A percentile compares a stretch with the other conserved stretches of the same genome.
Evolutionary conservation across 2,113 vertebrate genomes (phyloP).

Genomic region (pig (Sus scrofa)): T2T-Sscrofa CM000828.6:65120501-65121000

Average conservation of each 20-base stretch:
- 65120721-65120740: background rate
- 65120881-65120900: background rate
- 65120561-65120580: background rate
- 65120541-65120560: background rate
- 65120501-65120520: background rate
- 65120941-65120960: background rate
- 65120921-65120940: background rate
- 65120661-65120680: background rate
- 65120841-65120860: background rate
- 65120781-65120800: background rate
- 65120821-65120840: background rate
- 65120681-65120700: background rate
- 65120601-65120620: background rate
- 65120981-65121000: accelerated
- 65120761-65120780: background rate
- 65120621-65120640: background rate
- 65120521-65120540: background rate
- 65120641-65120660: accelerated
- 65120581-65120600: background rate
- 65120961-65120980: background rate
- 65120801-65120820: background rate
- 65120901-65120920: background rate
- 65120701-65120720: background rate
- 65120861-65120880: background rate
- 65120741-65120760: background rate